Base-by-base conservation (phyloP, 2,888 invertebrate species). In the Tryphoninae sp. region DNA sequence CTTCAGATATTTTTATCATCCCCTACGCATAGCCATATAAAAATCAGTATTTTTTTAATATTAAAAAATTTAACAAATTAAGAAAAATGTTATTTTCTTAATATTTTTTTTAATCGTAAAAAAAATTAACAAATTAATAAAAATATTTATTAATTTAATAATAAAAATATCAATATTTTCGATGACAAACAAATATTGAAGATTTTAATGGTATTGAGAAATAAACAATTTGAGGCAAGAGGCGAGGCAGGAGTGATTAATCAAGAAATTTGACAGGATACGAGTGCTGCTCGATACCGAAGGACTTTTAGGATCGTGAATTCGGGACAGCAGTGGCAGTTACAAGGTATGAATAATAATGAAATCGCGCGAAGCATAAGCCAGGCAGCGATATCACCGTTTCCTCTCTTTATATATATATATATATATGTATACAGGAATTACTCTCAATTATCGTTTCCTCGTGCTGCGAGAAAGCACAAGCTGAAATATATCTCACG, bases 391-490 rank as follows among this genome's bases (percentile, higher is more conserved):
- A 82, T 76, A 82, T 82, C 81, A 72, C 78, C 49, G 74, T 67
- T 75, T 78, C 33, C 64, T 81, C 65, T 78, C 78, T 61, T 71
- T 72, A 82, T 71, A 82, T 78, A 74, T 69, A 61, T 22, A 53
- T 13, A 76, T 61, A 64, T 53, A 4, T 53, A 22, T 22, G 55
- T 55, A 40, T 23, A 26, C 78, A 74, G 59, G 75, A 75, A 72
- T 75, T 78, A 75, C 78, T 78, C 75, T 78, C 71, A 82, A 82
- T 82, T 82, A 82, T 81, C 75, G 81, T 75, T 82, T 75, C 71
- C 81, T 79, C 76, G 77, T 69, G 51, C 64, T 68, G 65, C 55
- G 67, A 33, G 69, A 81, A 78, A 78, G 67, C 62, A 23, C 65
- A 16, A 40, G 51, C 19, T 55, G 19, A 58, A 23, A 65, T 49